Conservation (phyloP, 35 echinoderm and acorn worm species). For the Stichopus chloronotus region DNA sequence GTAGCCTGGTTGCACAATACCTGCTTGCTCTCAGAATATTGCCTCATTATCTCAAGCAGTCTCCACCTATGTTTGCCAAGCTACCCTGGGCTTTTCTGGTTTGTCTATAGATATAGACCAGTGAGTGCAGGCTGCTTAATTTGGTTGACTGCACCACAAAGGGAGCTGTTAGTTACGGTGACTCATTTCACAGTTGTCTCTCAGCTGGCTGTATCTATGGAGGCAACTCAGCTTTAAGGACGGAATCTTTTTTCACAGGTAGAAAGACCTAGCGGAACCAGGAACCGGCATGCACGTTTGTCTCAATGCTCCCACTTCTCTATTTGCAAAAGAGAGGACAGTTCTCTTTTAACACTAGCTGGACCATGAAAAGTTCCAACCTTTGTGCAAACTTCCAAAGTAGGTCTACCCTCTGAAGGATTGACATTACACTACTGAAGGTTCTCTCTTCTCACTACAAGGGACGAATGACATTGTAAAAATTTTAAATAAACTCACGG, state of each 20-base stretch:
- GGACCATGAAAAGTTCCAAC: too few species aligned
- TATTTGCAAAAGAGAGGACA: too few species aligned
- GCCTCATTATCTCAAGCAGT: background rate
- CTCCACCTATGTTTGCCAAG: constrained; percentile 18
- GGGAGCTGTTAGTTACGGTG: background rate
- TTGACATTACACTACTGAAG: too few species aligned
- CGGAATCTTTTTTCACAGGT: background rate
- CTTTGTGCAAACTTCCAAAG: too few species aligned
- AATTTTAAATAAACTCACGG: too few species aligned
- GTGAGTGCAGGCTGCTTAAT: background rate
- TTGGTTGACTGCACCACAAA: constrained; percentile 42
- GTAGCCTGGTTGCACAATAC: background rate
- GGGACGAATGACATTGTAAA: too few species aligned
- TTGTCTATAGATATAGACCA: constrained; percentile 13
- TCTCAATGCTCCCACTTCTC: too few species aligned
- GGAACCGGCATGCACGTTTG: too few species aligned
- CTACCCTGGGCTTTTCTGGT: constrained; percentile 17
- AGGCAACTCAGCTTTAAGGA: too few species aligned
- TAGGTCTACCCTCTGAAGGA: too few species aligned
- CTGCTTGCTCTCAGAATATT: background rate
- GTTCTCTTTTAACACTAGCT: too few species aligned
- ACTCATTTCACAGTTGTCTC: background rate
- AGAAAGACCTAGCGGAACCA: background rate
- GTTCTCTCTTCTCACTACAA: too few species aligned
- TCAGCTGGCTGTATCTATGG: background rate